phyloP scores from a whole-genome alignment of 1,140 invertebrate genomes.

The Brachystomella parvula region DNA sequence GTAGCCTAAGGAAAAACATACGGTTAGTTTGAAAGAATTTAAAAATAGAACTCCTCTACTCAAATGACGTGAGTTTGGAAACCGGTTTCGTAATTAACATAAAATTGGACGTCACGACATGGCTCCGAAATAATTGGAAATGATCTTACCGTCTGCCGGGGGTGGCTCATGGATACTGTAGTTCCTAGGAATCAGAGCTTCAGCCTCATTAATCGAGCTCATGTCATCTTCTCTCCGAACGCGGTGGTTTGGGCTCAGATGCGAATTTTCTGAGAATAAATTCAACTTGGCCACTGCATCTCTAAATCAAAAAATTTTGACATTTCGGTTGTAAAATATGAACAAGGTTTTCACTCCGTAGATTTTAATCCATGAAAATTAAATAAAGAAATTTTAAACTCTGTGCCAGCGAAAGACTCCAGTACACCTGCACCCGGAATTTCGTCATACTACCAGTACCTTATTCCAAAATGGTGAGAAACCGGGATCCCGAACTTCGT shows the following conservation, averaged over 20 bases:
- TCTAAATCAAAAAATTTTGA: too few species aligned
- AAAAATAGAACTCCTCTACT: neutral
- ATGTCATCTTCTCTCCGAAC: neutral
- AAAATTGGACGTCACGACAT: neutral
- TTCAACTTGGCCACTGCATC: too few species aligned
- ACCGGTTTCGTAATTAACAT: neutral
- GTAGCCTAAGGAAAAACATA: slow-evolving; percentile 12
- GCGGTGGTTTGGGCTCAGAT: neutral
- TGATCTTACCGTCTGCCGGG: slow-evolving; percentile 14
- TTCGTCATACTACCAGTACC: too few species aligned
- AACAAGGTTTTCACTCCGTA: too few species aligned
- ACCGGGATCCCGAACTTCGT: too few species aligned
- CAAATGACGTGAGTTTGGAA: neutral
- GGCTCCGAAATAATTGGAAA: neutral
- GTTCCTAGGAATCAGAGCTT: slow-evolving; percentile 28
- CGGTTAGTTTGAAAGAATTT: neutral
- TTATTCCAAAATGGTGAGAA: too few species aligned
- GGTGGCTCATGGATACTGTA: slow-evolving; percentile 33
- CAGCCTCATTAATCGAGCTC: neutral
- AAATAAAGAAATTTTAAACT: too few species aligned
- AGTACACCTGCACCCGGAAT: too few species aligned
- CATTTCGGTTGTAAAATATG: too few species aligned
- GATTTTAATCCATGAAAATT: too few species aligned
- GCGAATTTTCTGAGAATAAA: too few species aligned
- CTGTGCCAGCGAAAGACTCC: too few species aligned